These are phyloP conservation scores for Frieseomelitta varia DNA, from an alignment of 1,140 invertebrate species.

Conservation along the genomic window DNA sequence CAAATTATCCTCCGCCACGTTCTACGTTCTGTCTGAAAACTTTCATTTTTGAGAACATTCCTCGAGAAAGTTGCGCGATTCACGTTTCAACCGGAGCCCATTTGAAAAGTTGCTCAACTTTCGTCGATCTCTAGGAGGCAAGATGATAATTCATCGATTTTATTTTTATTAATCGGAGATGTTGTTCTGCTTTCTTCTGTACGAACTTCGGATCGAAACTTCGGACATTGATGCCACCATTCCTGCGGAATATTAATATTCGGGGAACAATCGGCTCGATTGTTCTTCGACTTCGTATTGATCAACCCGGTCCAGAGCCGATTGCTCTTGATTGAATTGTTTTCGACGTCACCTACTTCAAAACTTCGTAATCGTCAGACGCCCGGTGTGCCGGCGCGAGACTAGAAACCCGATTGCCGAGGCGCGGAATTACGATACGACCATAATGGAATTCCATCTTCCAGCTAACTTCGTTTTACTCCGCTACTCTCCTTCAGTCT, in stretches of 20 bases:
- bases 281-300: slow-evolving; percentile 21
- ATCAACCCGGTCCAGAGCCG: not conserved
- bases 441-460: not conserved
- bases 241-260: not conserved
- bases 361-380: not conserved
- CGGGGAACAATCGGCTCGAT: slow-evolving; percentile 1
- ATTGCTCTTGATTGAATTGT: not conserved
- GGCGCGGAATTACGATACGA: not conserved
- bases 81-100: no score
- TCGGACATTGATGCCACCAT: not conserved
- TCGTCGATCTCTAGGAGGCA: no score
- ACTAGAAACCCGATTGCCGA: not conserved
- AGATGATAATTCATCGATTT: no score
- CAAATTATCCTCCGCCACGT: no score
- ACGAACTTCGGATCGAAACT: not conserved
- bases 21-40: no score
- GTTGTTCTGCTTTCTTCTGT: no score
- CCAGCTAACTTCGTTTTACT: not conserved
- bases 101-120: no score
- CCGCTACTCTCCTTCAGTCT: not conserved
- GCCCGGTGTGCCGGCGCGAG: not conserved
- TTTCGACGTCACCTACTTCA: not conserved
- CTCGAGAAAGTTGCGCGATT: no score
- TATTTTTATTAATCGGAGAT: no score
- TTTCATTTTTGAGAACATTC: no score